Evolutionary conservation across 2,113 vertebrate species (phyloP).

Genomic region (Lepus timidus): DNA sequence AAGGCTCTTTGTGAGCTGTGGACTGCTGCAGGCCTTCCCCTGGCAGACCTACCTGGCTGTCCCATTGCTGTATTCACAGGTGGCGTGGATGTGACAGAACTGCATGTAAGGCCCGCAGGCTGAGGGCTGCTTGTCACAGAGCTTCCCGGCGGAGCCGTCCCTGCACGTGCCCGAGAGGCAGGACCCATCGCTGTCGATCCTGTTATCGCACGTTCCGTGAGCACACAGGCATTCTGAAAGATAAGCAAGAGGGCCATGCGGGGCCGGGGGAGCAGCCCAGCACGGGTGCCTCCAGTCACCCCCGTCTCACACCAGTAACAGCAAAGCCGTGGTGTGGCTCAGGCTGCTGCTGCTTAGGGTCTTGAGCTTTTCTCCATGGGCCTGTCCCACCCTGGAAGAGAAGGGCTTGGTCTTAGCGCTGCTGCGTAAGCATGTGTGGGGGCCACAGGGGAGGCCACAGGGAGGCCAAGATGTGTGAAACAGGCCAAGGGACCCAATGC

Average conservation of each 20-base stretch:
- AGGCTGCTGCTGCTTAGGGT: background rate
- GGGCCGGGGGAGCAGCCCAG: background rate
- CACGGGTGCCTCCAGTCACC: fast-evolving
- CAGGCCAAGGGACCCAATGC: background rate
- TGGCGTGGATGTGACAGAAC: constrained; percentile 93
- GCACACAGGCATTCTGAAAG: constrained; percentile 91
- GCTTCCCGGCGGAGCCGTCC: constrained; percentile 86
- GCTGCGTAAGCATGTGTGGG: fast-evolving
- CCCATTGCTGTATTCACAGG: constrained; percentile 89
- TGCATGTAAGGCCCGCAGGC: constrained; percentile 87
- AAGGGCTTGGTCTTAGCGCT: background rate
- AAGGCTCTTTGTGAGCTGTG: fast-evolving
- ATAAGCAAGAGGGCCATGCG: background rate
- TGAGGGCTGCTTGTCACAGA: constrained; percentile 89
- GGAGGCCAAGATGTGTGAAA: background rate
- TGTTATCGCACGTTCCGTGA: constrained; percentile 92
- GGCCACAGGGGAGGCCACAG: too few relatives aligned
- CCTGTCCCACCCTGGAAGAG: background rate
- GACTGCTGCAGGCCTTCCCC: too few relatives aligned
- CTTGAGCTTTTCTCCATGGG: background rate
- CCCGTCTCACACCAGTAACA: background rate
- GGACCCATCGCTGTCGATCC: constrained; percentile 87
- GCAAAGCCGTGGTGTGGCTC: background rate
- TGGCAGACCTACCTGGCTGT: constrained; percentile 85
- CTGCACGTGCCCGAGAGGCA: constrained; percentile 91